phyloP scores from a whole-genome alignment of 1,140 invertebrate genomes.

The Aplysia californica region DNA sequence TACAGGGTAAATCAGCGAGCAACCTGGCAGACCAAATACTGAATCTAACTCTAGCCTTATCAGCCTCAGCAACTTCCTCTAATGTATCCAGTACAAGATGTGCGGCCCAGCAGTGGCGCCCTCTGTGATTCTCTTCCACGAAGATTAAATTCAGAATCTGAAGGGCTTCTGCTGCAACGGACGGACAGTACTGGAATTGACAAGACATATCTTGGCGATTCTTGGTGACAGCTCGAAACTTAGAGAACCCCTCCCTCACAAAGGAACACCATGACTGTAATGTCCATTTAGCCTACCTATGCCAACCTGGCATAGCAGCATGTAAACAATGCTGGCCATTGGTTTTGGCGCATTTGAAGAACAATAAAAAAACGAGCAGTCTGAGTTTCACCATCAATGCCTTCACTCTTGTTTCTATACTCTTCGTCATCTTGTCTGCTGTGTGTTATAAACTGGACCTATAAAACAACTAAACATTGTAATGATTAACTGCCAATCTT shows the following conservation, averaged over 20 bases:
- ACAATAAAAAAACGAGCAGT: too few relatives aligned
- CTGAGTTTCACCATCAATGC: too few relatives aligned
- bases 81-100: not conserved
- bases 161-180: not conserved
- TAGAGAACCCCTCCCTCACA: not conserved
- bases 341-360: too few relatives aligned
- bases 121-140: not conserved
- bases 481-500: not conserved
- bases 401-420: too few relatives aligned
- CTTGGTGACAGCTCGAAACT: not conserved
- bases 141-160: not conserved
- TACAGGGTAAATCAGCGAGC: slow-evolving; percentile 8
- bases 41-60: not conserved
- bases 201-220: not conserved
- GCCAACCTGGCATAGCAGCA: too few relatives aligned
- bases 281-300: too few relatives aligned
- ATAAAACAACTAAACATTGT: too few relatives aligned
- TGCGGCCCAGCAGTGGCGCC: not conserved
- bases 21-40: slow-evolving; percentile 11
- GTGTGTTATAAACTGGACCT: too few relatives aligned
- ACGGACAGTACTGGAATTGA: too few relatives aligned
- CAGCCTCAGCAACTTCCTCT: not conserved
- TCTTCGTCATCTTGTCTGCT: too few relatives aligned
- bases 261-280: not conserved
- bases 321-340: too few relatives aligned